These are phyloP conservation scores for Paratilapia polleni DNA, from an alignment of 2,113 vertebrate genomes.

Conservation along the genomic window DNA sequence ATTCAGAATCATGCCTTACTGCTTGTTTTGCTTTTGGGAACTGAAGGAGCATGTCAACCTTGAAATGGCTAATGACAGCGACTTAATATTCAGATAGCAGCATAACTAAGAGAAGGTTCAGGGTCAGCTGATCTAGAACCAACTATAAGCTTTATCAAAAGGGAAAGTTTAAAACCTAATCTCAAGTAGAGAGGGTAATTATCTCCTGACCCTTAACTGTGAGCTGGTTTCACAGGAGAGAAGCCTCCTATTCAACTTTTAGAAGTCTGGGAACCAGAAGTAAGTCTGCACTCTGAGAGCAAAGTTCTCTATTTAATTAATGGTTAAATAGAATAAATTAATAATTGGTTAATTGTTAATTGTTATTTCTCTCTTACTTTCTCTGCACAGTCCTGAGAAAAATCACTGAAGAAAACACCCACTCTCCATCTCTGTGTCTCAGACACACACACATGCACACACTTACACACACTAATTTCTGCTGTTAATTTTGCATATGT, in stretches of 20 bases:
- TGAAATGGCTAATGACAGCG: neutral
- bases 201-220: neutral
- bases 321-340: neutral
- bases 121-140: neutral
- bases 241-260: neutral
- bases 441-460: neutral
- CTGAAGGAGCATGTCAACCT: neutral
- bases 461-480: neutral
- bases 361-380: neutral
- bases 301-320: neutral
- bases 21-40: neutral
- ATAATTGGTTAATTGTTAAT: slow-evolving; percentile 16
- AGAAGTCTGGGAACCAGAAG: neutral
- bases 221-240: neutral
- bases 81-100: neutral
- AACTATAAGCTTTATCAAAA: neutral
- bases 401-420: neutral
- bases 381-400: neutral
- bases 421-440: neutral
- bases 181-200: neutral
- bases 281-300: neutral
- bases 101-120: neutral
- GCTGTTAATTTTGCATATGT: slow-evolving; percentile 67
- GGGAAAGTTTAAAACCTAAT: neutral
- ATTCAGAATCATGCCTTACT: neutral